These are phyloP conservation scores for Axea sp. DNA, from an alignment of 2,888 invertebrate species.

Conservation along the genomic window DNA sequence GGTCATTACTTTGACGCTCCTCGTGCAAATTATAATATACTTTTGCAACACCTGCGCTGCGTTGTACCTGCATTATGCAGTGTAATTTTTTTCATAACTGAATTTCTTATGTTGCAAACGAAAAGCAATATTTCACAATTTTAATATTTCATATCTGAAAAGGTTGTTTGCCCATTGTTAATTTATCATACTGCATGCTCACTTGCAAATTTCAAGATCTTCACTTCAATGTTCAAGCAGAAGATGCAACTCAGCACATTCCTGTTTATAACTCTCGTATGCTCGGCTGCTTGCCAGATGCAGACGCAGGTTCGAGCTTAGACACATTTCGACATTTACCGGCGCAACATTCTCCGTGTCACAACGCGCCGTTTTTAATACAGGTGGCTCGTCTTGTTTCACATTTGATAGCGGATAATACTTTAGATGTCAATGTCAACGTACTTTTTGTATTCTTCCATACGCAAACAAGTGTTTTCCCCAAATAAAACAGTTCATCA, in stretches of 20 bases:
- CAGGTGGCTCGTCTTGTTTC: conserved; percentile 46
- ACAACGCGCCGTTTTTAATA: conserved; percentile 40
- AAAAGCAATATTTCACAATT: neutral
- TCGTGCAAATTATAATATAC: no score
- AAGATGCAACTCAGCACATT: conserved; percentile 56
- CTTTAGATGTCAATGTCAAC: no score
- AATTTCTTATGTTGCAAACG: no score
- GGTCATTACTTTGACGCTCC: no score
- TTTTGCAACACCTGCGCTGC: no score
- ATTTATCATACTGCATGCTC: conserved; percentile 33
- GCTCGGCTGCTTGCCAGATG: conserved; percentile 56
- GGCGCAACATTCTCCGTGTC: conserved; percentile 35
- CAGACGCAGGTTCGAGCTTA: conserved; percentile 41
- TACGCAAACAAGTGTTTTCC: no score
- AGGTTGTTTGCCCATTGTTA: conserved; percentile 21
- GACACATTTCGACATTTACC: conserved; percentile 50
- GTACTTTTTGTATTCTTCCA: no score
- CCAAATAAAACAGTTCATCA: no score
- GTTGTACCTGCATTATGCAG: no score
- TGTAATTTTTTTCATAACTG: no score
- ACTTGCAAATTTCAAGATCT: conserved; percentile 43
- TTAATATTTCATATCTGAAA: conserved; percentile 8
- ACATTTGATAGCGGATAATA: conserved; percentile 16
- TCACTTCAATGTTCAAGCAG: conserved; percentile 28
- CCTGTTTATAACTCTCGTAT: conserved; percentile 50